Base-by-base conservation (phyloP, 2,113 vertebrate species). In the Symphodus melops region DNA sequence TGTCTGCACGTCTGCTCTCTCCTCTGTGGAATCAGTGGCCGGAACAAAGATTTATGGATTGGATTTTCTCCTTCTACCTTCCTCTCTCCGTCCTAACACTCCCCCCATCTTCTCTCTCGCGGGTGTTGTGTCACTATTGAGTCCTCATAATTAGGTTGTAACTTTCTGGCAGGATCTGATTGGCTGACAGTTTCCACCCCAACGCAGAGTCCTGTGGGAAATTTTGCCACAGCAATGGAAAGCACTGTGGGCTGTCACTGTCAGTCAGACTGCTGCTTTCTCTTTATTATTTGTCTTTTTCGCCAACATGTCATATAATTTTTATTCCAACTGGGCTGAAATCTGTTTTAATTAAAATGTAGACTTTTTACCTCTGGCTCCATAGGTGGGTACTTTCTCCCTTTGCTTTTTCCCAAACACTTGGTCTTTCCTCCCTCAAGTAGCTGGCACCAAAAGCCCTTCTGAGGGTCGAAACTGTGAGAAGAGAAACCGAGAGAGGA, bases 391-490 rank as follows among this genome's bases (percentile, higher is more conserved):
- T 98, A 98, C 87, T 96, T 98, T 86, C 97, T 95, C 52, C 97
- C 98, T 94, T 98, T 98, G 91, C 96, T 98, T 84, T 97, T 98
- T 19, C 97, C 97, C 84, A 98, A 94, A 92, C 98, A 99, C 92
- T 98, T 99, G 11, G 96, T 98, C 94, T 95, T 97, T 48, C 98
- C 97, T 87, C 97, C 98, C 85, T 98, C 96, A 62, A 98, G 85
- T 57, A 98, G 94, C 84, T 98, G 97, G 91, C 98, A 98, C 97
- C 98, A 99, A 86, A 98, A 98, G 28, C 97, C 97, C 93, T 98
- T 98, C 91, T 98, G 98, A 68, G 96, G 97, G 89, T 99, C 96
- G 1, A 99, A 98, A 80, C 98, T 99, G 91, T 20, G 83, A 92
- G 89, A 42, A 77, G 53, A 57, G 16, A 46, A 39, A 49, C 59